Evolutionary conservation across 2,888 invertebrate genomes (phyloP).

Genomic region (Amphimallon solstitiale): DNA sequence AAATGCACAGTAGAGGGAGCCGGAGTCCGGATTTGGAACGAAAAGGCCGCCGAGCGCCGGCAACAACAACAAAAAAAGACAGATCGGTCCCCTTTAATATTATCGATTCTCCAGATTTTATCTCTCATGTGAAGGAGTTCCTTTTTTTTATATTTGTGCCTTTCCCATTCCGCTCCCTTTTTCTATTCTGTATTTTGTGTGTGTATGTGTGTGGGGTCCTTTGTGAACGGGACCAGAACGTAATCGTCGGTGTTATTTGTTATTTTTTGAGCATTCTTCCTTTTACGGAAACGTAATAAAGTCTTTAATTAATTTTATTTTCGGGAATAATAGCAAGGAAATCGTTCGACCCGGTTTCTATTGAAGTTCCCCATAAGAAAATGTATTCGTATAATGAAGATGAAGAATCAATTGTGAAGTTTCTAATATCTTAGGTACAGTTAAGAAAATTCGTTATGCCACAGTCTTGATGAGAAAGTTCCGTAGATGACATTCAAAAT

Average conservation of each 20-base stretch:
- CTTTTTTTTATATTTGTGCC: conserved; percentile 7
- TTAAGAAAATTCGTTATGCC: too few relatives aligned
- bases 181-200: conserved; percentile 8
- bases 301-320: conserved; percentile 29
- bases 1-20: neutral
- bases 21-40: conserved; percentile 7
- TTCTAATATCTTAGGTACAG: too few relatives aligned
- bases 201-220: too few relatives aligned
- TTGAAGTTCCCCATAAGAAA: conserved; percentile 8
- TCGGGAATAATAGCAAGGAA: conserved; percentile 14
- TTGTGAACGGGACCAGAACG: conserved; percentile 19
- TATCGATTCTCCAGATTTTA: conserved; percentile 31
- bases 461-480: too few relatives aligned
- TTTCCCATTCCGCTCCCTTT: neutral
- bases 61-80: neutral
- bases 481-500: too few relatives aligned
- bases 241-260: conserved; percentile 35
- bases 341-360: neutral
- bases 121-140: conserved; percentile 16
- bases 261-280: conserved; percentile 30
- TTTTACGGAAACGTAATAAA: conserved; percentile 28
- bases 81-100: conserved; percentile 28
- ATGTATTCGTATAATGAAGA: conserved; percentile 14
- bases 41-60: too few relatives aligned
- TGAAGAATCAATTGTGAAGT: neutral